These are phyloP conservation scores for Saccopteryx leptura DNA, from an alignment of 2,113 vertebrate species.

Conservation along the genomic window DNA sequence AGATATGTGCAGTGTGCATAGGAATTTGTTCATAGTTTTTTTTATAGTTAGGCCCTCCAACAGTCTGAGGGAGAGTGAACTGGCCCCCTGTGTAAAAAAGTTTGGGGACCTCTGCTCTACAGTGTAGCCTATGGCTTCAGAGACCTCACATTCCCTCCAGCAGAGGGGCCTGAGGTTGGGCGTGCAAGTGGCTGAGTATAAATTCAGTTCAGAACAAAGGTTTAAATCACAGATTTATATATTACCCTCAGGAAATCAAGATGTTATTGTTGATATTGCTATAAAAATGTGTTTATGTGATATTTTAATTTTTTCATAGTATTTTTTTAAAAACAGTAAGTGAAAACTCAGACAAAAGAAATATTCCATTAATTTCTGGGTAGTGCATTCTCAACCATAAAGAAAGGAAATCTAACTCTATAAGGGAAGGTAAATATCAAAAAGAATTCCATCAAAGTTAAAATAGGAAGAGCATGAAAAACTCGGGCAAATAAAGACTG, in stretches of 20 bases:
- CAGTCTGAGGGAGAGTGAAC: too few relatives aligned
- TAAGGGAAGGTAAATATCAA: not conserved
- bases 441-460: not conserved
- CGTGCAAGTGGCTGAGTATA: not conserved
- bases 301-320: not conserved
- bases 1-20: too few relatives aligned
- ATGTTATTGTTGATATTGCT: slow-evolving; percentile 20
- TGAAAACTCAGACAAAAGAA: not conserved
- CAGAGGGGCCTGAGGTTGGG: fast-evolving
- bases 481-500: not conserved
- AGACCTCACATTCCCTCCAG: not conserved
- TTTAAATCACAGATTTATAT: slow-evolving; percentile 22
- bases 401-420: not conserved
- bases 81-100: too few relatives aligned
- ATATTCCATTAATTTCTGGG: not conserved
- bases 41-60: too few relatives aligned
- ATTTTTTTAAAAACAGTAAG: not conserved
- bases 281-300: not conserved
- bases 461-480: slow-evolving; percentile 23
- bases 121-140: fast-evolving
- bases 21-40: too few relatives aligned
- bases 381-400: not conserved
- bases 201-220: not conserved
- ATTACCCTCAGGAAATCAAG: not conserved
- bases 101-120: not conserved